A percentile compares a stretch with the other conserved stretches of the same genome.
phyloP scores from a whole-genome alignment of 2,113 vertebrate genomes.

The Muscicapa adusta region DNA sequence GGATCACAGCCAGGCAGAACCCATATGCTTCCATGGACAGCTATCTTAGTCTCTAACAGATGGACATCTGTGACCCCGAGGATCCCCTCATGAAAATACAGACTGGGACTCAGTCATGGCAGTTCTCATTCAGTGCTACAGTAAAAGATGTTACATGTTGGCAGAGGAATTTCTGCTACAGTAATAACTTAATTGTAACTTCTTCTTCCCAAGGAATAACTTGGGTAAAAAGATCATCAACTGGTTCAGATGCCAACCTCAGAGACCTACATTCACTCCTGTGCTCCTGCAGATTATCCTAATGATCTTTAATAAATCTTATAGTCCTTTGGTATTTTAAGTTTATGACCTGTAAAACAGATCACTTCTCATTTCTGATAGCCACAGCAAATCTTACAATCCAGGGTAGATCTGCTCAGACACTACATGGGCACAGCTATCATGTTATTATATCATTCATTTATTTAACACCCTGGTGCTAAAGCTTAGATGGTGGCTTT shows the following conservation, averaged over 20 bases:
- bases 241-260: background rate
- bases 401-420: background rate
- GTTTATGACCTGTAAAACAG: background rate
- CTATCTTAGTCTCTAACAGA: background rate
- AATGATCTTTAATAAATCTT: background rate
- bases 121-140: background rate
- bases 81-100: background rate
- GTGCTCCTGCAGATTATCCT: background rate
- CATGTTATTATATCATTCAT: background rate
- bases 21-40: background rate
- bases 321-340: background rate
- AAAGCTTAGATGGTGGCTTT: background rate
- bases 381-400: background rate
- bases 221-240: background rate
- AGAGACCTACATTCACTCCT: background rate
- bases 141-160: background rate
- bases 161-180: background rate
- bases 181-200: background rate
- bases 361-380: background rate
- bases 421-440: background rate
- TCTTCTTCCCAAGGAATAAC: background rate
- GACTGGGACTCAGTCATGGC: background rate
- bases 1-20: background rate
- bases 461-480: background rate
- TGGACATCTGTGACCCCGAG: background rate